A percentile compares a stretch with the other conserved stretches of the same genome.
Evolutionary conservation across 2,888 invertebrate genomes (phyloP).

Genomic region (Trichopoda pennipes): DNA sequence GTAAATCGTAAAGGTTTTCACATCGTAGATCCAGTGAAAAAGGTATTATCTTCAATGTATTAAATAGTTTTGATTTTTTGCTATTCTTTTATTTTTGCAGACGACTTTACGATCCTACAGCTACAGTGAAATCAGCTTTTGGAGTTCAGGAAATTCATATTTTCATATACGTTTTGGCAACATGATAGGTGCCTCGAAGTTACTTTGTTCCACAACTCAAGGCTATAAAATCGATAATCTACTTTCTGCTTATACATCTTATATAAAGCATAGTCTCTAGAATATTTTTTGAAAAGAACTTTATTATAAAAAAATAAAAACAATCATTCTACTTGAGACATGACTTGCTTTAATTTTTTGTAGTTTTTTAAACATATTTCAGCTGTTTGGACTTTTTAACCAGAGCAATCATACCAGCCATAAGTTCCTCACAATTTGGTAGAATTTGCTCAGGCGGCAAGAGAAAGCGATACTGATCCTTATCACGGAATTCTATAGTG

Average conservation of each 20-base stretch:
- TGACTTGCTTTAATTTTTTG: not conserved
- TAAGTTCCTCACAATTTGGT: constrained; percentile 83
- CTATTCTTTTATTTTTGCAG: constrained; percentile 80
- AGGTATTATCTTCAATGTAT: constrained; percentile 82
- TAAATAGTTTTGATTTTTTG: not conserved
- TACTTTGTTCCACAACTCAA: constrained; percentile 93
- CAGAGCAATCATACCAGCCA: constrained; percentile 82
- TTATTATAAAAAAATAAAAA: too few relatives aligned
- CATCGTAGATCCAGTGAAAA: constrained; percentile 92
- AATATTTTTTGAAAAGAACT: not conserved
- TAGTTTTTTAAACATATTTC: constrained; percentile 77
- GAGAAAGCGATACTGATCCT: constrained; percentile 85
- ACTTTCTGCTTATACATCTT: constrained; percentile 92
- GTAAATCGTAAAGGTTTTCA: constrained; percentile 95
- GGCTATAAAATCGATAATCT: constrained; percentile 99
- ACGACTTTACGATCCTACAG: constrained; percentile 91
- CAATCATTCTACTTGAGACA: too few relatives aligned
- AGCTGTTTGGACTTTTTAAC: constrained; percentile 81
- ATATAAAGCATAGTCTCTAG: constrained; percentile 74
- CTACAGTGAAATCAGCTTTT: constrained; percentile 94
- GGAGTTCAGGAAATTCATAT: constrained; percentile 97
- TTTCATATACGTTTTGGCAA: constrained; percentile 98
- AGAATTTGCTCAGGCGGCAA: constrained; percentile 85
- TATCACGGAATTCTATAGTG: constrained; percentile 85
- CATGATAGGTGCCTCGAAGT: constrained; percentile 92